phyloP scores from a whole-genome alignment of 37 sponge, comb jelly and placozoan genomes.

The Haliclona indistincta region DNA sequence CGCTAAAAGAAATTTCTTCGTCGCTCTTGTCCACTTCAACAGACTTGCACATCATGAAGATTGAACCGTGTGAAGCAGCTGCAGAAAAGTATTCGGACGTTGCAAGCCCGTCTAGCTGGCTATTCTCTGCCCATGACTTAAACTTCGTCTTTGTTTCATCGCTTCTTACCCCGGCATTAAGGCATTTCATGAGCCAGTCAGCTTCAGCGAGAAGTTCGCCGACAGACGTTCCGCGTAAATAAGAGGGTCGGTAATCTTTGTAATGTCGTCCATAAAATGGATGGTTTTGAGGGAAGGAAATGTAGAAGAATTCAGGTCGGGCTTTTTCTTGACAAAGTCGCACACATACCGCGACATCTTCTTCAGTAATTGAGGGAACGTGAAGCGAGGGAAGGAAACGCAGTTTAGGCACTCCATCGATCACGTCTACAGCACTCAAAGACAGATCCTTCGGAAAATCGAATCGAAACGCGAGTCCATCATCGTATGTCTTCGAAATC shows the following conservation, averaged over 20 bases:
- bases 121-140: conserved; percentile 16
- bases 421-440: conserved; percentile 29
- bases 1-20: conserved; percentile 21
- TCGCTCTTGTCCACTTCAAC: conserved; percentile 13
- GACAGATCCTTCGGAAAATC: conserved; percentile 6
- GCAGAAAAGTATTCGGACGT: conserved; percentile 17
- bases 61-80: conserved; percentile 12
- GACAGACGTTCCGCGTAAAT: conserved; percentile 23
- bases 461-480: too few relatives aligned
- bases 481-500: too few relatives aligned
- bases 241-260: conserved; percentile 31
- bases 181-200: conserved; percentile 60
- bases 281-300: conserved; percentile 10
- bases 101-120: conserved; percentile 39
- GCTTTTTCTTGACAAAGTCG: conserved; percentile 11
- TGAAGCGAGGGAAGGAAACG: conserved; percentile 16
- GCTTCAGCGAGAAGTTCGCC: conserved; percentile 48
- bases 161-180: conserved; percentile 18
- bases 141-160: conserved; percentile 32
- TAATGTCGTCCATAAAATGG: conserved; percentile 46
- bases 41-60: conserved; percentile 26
- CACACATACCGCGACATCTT: conserved; percentile 21
- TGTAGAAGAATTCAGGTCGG: conserved; percentile 41
- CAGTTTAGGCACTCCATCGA: conserved; percentile 24
- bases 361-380: conserved; percentile 47